phyloP scores from a whole-genome alignment of 1,140 invertebrate species.

The Trichonephila inaurata region DNA sequence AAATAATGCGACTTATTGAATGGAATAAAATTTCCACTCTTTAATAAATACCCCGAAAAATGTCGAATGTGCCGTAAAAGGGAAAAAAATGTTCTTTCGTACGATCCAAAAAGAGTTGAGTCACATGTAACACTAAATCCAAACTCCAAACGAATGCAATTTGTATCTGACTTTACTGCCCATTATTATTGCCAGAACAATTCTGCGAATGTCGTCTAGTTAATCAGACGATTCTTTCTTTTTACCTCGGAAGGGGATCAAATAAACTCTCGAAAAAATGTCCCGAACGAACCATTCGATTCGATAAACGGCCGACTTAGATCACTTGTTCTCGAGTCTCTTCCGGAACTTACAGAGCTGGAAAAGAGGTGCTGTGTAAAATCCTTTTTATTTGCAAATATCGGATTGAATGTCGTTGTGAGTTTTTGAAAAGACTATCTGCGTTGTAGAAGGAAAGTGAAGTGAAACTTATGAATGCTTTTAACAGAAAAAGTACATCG shows the following conservation, averaged over 20 bases:
- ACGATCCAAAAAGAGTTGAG: slow-evolving; percentile 42
- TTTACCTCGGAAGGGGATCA: slow-evolving; percentile 35
- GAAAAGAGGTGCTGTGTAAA: slow-evolving; percentile 28
- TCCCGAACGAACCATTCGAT: slow-evolving; percentile 26
- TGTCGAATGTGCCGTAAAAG: slow-evolving; percentile 11
- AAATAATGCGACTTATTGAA: slow-evolving; percentile 18
- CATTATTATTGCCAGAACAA: slow-evolving; percentile 55
- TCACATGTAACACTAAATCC: slow-evolving; percentile 37
- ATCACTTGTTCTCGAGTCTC: neutral
- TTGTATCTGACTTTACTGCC: slow-evolving; percentile 49
- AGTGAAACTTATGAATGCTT: neutral
- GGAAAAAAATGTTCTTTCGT: neutral
- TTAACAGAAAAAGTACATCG: neutral
- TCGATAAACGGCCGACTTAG: neutral
- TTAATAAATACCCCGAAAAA: slow-evolving; percentile 45
- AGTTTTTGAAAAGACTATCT: neutral
- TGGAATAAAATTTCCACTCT: slow-evolving; percentile 29
- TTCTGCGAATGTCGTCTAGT: slow-evolving; percentile 40
- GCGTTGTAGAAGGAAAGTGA: neutral
- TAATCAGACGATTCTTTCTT: slow-evolving; percentile 48
- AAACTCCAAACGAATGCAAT: slow-evolving; percentile 46
- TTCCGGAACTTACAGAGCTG: neutral
- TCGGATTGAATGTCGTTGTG: neutral
- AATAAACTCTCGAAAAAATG: slow-evolving; percentile 41
- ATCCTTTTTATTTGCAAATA: slow-evolving; percentile 4